phyloP scores from a whole-genome alignment of 2,888 invertebrate genomes.

The Trachelus tabidus region DNA sequence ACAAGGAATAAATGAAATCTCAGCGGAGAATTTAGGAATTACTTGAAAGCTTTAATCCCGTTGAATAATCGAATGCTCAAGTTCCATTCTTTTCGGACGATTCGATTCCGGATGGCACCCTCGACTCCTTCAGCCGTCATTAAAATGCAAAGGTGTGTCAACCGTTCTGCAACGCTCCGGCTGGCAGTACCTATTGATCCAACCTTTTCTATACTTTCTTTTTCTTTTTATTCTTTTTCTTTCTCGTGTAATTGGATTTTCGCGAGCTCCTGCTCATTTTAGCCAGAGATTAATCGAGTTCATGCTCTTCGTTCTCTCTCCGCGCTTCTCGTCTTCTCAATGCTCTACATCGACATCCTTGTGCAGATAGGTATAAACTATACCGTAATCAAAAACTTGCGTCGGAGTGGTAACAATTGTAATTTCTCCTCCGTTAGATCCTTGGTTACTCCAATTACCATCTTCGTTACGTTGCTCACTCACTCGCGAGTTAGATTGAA shows the following conservation, averaged over 20 bases:
- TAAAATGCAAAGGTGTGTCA: not conserved
- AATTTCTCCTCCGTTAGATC: not conserved
- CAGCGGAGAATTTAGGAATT: not conserved
- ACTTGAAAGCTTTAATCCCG: not conserved
- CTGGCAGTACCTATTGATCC: not conserved
- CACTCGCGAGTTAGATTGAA: conserved; percentile 32
- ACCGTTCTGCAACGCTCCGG: not conserved
- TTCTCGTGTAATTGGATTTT: not conserved
- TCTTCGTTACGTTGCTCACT: conserved; percentile 33
- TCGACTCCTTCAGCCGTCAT: not conserved
- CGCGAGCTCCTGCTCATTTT: not conserved
- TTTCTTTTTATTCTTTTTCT: not conserved
- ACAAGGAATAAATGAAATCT: not conserved
- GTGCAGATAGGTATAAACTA: not conserved
- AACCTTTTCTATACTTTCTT: not conserved
- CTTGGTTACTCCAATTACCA: conserved; percentile 36
- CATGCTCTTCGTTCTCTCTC: not conserved
- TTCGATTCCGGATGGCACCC: not conserved
- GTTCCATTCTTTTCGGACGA: not conserved
- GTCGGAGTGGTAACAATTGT: not conserved
- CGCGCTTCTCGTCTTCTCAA: not conserved
- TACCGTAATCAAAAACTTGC: not conserved
- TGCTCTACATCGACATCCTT: not conserved
- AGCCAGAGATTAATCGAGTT: not conserved
- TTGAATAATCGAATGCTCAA: not conserved